Conservation (phyloP, 1,140 invertebrate species). For the Rhyacophila brunnea region DNA sequence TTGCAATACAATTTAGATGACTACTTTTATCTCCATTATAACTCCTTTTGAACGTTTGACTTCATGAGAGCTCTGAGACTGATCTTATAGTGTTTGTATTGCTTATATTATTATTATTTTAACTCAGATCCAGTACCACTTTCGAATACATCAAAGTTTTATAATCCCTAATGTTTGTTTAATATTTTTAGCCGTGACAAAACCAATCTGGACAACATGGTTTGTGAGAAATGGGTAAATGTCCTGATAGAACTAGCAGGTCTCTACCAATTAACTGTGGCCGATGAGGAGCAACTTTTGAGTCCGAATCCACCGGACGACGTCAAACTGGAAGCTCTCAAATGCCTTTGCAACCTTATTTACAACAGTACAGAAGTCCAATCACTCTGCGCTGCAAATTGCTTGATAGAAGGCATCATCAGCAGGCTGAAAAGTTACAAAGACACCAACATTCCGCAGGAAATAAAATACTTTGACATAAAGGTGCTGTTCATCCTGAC, state of each 20-base stretch:
- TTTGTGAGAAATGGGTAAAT: constrained; percentile 66
- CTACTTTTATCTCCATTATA: no score
- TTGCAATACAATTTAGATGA: no score
- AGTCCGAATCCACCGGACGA: constrained; percentile 40
- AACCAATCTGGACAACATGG: constrained; percentile 65
- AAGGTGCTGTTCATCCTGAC: constrained; percentile 86
- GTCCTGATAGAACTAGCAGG: constrained; percentile 64
- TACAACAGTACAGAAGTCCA: constrained; percentile 76
- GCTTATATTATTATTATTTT: no score
- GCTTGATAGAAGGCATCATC: constrained; percentile 72
- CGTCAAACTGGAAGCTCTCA: constrained; percentile 72
- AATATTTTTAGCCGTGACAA: constrained; percentile 84
- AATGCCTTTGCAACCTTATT: constrained; percentile 86
- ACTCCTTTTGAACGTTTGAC: no score
- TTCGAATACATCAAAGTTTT: no score
- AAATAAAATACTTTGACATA: constrained; percentile 85
- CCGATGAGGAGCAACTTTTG: constrained; percentile 39
- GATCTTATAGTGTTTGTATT: no score
- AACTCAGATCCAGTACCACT: no score
- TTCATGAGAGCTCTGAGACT: no score
- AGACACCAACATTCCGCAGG: constrained; percentile 56
- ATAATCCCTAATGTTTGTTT: no score
- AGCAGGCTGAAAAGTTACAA: constrained; percentile 70
- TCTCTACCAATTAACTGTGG: constrained; percentile 50
- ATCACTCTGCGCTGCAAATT: constrained; percentile 67